Base-by-base conservation (phyloP, 2,797 vertebrate genomes). In the Scomberomorus guttatus region DNA sequence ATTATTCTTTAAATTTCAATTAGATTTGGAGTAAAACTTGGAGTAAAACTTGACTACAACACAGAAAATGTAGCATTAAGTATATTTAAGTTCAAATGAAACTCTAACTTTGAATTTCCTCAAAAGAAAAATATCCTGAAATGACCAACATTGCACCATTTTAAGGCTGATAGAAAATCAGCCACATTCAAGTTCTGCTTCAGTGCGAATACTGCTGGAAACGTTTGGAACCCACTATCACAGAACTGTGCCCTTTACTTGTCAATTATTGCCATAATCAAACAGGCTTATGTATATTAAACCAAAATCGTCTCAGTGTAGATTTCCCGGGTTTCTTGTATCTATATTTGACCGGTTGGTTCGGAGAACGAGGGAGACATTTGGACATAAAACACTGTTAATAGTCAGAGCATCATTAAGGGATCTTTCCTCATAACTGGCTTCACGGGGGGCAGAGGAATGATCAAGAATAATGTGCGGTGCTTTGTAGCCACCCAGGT, bases 401-500 rank as follows among this genome's bases (percentile, higher is more conserved):
- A 97, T 95, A 95, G 95, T 96, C 94, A 95, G 95, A 96, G 96
- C 94, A 96, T 97, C 97, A 97, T 98, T 97, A 98, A 96, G 95
- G 95, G 96, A 97, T 96, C 95, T 96, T 96, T 97, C 96, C 96
- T 97, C 97, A 97, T 97, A 98, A 97, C 97, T 95, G 95, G 94
- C 97, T 88, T 97, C 93, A 94, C 93, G 93, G 97, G 97, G 96
- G 95, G 96, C 95, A 95, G 95, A 96, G 97, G 98, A 97, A 97
- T 96, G 97, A 98, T 98, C 96, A 97, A 96, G 97, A 98, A 97
- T 97, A 97, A 98, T 97, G 96, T 93, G 94, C 94, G 90, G 94
- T 95, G 96, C 97, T 97, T 97, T 97, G 95, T 95, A 96, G 97
- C 94, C 94, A 90, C 96, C 87, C 95, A 97, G 97, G 97, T 98